A percentile compares a stretch with the other conserved stretches of the same genome.
phyloP scores from a whole-genome alignment of 92 coral and sea anemone species.

The Meandrina meandrites region DNA sequence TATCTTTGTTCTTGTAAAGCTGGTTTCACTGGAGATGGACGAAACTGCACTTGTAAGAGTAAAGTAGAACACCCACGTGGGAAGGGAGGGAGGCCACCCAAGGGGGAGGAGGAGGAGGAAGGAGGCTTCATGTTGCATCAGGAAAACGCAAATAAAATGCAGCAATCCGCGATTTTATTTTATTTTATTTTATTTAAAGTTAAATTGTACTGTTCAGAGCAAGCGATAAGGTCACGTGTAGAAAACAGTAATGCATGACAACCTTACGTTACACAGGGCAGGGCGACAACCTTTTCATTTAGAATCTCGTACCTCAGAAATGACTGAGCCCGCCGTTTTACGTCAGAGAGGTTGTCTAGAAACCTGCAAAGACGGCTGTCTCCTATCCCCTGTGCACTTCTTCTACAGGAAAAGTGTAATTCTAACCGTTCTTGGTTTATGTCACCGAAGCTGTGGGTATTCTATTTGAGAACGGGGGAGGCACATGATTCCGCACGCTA shows the following conservation, averaged over 20 bases:
- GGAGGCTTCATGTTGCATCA: not conserved
- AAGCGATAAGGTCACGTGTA: not conserved
- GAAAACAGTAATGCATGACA: not conserved
- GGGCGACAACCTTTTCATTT: not conserved
- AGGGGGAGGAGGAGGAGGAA: not conserved
- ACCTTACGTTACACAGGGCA: not conserved
- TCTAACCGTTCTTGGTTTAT: too few relatives aligned
- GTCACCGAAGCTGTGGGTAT: too few relatives aligned
- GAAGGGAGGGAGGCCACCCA: not conserved
- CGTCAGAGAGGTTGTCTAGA: not conserved
- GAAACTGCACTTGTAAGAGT: slow-evolving; percentile 1
- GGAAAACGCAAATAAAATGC: not conserved
- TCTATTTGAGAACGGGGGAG: too few relatives aligned
- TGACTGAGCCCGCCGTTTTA: not conserved
- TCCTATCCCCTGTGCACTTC: not conserved
- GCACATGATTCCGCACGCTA: too few relatives aligned
- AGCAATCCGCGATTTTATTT: too few relatives aligned
- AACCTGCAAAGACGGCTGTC: not conserved
- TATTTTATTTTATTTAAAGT: too few relatives aligned
- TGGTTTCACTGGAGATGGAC: slow-evolving; percentile 21
- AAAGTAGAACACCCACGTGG: not conserved
- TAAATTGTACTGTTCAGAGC: not conserved
- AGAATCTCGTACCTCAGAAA: not conserved
- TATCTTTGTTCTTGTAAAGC: slow-evolving; percentile 6
- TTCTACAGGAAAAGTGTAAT: too few relatives aligned